Evolutionary conservation across 2,888 invertebrate species (phyloP).

Genomic region (Tenthredo livida): DNA sequence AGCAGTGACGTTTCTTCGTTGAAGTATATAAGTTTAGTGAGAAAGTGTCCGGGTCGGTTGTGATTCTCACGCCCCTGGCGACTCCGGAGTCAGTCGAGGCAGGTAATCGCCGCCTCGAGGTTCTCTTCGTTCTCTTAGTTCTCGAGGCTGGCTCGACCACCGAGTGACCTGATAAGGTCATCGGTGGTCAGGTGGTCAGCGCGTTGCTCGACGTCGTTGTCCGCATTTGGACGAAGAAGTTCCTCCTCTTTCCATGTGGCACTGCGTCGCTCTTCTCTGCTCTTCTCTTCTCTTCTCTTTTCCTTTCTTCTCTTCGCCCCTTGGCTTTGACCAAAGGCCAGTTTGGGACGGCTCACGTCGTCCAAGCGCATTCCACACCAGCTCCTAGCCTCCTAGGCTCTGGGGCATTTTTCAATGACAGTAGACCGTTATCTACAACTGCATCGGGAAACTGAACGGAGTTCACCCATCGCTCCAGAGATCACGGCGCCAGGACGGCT

Average conservation of each 20-base stretch:
- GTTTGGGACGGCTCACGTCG: slow-evolving; percentile 10
- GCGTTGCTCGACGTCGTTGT: slow-evolving; percentile 37
- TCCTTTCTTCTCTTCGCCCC: too few relatives aligned
- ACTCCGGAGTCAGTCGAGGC: slow-evolving; percentile 25
- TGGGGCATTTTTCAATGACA: slow-evolving; percentile 43
- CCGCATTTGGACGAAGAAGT: slow-evolving; percentile 37
- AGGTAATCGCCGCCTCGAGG: slow-evolving; percentile 47
- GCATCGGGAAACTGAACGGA: slow-evolving; percentile 43
- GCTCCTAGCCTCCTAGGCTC: slow-evolving; percentile 34
- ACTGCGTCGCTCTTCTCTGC: slow-evolving; percentile 2
- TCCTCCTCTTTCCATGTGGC: background rate
- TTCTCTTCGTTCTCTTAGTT: slow-evolving; percentile 9
- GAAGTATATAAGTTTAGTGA: slow-evolving; percentile 64
- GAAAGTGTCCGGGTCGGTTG: slow-evolving; percentile 71
- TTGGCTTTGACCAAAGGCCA: background rate
- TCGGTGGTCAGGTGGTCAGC: slow-evolving; percentile 50
- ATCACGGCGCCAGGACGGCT: slow-evolving; percentile 37
- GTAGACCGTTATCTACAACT: slow-evolving; percentile 36
- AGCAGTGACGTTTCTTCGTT: slow-evolving; percentile 29
- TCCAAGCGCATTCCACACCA: slow-evolving; percentile 8
- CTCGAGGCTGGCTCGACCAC: slow-evolving; percentile 30
- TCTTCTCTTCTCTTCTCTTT: background rate
- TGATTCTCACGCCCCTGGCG: slow-evolving; percentile 71
- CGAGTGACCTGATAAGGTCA: slow-evolving; percentile 49
- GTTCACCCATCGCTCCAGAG: slow-evolving; percentile 45